phyloP scores from a whole-genome alignment of 2,113 vertebrate species.

The Jaculus jaculus region DNA sequence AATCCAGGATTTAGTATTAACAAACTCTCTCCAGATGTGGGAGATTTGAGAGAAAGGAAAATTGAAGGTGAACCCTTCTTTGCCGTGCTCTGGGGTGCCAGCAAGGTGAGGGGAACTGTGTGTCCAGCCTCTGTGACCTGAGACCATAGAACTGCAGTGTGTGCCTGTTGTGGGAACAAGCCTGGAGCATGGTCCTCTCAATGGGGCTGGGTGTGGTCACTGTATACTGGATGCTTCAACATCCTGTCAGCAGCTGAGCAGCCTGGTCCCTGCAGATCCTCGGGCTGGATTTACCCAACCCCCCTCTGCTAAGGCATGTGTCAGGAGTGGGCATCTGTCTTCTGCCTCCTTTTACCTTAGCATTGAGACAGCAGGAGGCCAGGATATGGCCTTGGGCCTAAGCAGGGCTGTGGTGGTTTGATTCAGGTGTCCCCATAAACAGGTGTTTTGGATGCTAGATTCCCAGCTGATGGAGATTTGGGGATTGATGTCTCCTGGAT shows the following conservation, averaged over 20 bases:
- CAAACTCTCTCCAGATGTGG: not conserved
- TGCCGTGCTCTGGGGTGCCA: too few species aligned
- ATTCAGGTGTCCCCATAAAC: too few species aligned
- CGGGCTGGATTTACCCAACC: not conserved
- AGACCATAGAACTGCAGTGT: accelerated
- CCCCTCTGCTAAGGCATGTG: not conserved
- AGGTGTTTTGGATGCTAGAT: too few species aligned
- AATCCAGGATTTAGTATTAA: not conserved
- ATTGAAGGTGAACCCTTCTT: not conserved
- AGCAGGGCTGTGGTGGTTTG: too few species aligned
- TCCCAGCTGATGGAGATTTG: too few species aligned
- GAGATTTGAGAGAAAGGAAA: not conserved
- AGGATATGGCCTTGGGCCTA: not conserved
- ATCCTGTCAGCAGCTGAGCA: not conserved
- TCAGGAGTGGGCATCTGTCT: not conserved
- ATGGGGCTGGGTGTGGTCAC: not conserved
- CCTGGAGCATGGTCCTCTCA: not conserved
- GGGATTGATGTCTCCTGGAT: too few species aligned
- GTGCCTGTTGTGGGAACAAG: too few species aligned
- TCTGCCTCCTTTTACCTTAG: too few species aligned
- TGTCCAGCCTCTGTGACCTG: accelerated
- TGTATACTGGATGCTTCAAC: not conserved
- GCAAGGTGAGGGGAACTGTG: accelerated
- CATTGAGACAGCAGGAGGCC: not conserved
- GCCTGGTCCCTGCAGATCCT: not conserved